Evolutionary conservation across 2,113 vertebrate genomes (phyloP).

Genomic region (Ranitomeya imitator): DNA sequence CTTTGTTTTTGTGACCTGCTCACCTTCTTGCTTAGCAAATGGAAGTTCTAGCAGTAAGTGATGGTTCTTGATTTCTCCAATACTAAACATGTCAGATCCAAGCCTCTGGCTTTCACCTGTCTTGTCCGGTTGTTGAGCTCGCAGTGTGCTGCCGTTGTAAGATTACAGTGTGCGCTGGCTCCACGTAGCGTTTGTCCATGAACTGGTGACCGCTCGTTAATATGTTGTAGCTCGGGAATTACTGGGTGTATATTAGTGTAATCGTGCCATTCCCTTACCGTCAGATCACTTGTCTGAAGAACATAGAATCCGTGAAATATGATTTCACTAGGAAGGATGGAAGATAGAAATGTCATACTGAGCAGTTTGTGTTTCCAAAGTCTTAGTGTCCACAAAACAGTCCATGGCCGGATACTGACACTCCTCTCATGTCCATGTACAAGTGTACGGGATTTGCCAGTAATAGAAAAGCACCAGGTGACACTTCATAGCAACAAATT

Average conservation of each 20-base stretch:
- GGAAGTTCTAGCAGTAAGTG: conserved; percentile 99
- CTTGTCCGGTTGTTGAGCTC: conserved; percentile 68
- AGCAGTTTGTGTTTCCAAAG: too few species aligned
- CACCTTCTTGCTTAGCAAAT: conserved; percentile 99
- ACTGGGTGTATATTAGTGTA: neutral
- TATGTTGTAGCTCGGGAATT: conserved; percentile 9
- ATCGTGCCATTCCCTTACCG: neutral
- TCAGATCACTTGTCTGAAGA: too few species aligned
- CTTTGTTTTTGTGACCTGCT: conserved; percentile 88
- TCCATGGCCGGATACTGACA: too few species aligned
- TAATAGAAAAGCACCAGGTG: too few species aligned
- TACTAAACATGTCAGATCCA: conserved; percentile 73
- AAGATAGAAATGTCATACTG: too few species aligned
- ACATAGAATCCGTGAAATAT: neutral
- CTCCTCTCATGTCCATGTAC: too few species aligned
- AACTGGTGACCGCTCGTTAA: conserved; percentile 45
- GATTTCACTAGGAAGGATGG: too few species aligned
- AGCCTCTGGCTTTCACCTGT: conserved; percentile 72
- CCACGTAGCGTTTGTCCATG: conserved; percentile 63
- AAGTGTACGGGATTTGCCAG: too few species aligned
- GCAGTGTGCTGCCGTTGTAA: conserved; percentile 64
- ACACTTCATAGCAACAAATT: too few species aligned
- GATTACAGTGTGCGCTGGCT: conserved; percentile 66
- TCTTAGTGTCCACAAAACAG: too few species aligned
- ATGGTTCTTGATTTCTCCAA: conserved; percentile 88